Base-by-base conservation (phyloP, 2,888 invertebrate genomes). In the Tortricodes alternella region DNA sequence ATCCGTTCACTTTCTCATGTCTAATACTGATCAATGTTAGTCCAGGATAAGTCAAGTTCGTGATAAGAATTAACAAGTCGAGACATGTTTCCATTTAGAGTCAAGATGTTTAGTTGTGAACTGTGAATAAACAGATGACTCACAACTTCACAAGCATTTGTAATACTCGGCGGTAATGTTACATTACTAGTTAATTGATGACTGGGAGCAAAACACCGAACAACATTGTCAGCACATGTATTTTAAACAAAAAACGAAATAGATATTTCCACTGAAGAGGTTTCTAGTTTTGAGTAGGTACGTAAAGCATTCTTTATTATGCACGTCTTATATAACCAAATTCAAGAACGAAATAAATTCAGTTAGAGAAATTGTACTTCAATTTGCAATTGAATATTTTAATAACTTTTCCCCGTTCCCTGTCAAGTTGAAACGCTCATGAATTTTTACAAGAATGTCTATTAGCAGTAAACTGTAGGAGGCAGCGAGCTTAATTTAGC, bases 61-160 rank as follows among this genome's bases (percentile, higher is more conserved):
- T 67, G 81, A 83, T 82, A 77, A 62, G 85, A 71, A 71, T 68
- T 66, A 78, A 87, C 89, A 72, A 77, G 89, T 89, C 89, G 83
- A 80, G 86, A 88, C 89, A 78, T 79, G 89, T 83, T 76, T 79
- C 66, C 62, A 63, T 67, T 68, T 70, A 71, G 71, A 68, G 70
- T 64, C 63, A 75, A 56, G 56, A 56, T 56, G 56, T 56, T 71
- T 77, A n/a, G n/a, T n/a, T n/a, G n/a, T n/a, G n/a, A 77, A 80
- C 83, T 78, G 78, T 78, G 74, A 80, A 82, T 76, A 76, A 77
- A 76, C 76, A 74, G 65, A 76, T 84, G 88, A 85, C 59, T 83
- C 80, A 83, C 63, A 67, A 57, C 85, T 59, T 83, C 80, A 83
- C 63, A 67, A 57, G 64, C 43, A 24, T 46, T 46, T 39, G 57